Conservation (phyloP, 2,888 invertebrate species). For the Epiblema foenella region DNA sequence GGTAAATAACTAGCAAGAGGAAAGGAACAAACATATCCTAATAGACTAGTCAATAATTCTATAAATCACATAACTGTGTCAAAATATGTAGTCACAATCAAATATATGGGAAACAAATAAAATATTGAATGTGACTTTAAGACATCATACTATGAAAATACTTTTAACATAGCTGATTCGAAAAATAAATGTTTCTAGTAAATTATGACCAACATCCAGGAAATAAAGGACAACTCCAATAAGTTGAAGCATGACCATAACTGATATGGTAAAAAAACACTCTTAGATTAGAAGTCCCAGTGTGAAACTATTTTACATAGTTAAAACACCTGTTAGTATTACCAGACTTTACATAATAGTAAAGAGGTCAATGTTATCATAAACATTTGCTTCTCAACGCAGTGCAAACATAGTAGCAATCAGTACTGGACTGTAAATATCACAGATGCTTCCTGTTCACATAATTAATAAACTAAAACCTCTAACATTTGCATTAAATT, state of each 20-base stretch:
- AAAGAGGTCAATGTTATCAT: slow-evolving; percentile 47
- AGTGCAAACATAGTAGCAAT: slow-evolving; percentile 70
- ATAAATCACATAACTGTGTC: slow-evolving; percentile 46
- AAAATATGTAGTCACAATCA: slow-evolving; percentile 52
- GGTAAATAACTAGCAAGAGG: slow-evolving; percentile 48
- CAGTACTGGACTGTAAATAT: slow-evolving; percentile 79
- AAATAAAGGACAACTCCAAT: neutral
- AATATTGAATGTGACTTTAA: slow-evolving; percentile 60
- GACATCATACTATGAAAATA: slow-evolving; percentile 57
- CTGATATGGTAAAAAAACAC: neutral
- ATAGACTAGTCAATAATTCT: slow-evolving; percentile 47
- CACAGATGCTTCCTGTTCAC: slow-evolving; percentile 77
- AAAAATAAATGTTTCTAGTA: slow-evolving; percentile 44
- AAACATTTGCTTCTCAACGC: slow-evolving; percentile 24
- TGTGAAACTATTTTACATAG: neutral
- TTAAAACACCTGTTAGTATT: neutral
- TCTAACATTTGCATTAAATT: slow-evolving; percentile 12
- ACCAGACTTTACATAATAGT: neutral
- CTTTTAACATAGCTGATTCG: slow-evolving; percentile 7
- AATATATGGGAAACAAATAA: slow-evolving; percentile 79
- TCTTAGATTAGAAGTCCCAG: neutral
- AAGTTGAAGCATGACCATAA: neutral
- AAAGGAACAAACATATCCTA: slow-evolving; percentile 63
- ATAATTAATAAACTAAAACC: slow-evolving; percentile 45
- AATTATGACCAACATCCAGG: slow-evolving; percentile 48